Percentiles rank a stretch among this genome's conserved stretches.
These are phyloP conservation scores for Phrynocephalus forsythii DNA, from an alignment of 2,797 vertebrate species.

Conservation along the genomic window DNA sequence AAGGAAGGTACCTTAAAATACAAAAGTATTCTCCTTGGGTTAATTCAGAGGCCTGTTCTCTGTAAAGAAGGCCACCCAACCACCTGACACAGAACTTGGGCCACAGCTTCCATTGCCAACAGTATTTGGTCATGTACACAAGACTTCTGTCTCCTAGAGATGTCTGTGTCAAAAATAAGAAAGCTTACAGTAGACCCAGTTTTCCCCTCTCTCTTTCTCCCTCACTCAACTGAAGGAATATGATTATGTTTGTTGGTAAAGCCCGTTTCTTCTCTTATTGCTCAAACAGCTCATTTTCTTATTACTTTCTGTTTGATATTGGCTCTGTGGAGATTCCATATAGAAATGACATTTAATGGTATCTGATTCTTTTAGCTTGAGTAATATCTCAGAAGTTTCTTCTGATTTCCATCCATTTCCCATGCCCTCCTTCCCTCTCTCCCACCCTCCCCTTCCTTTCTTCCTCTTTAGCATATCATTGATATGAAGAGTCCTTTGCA, in stretches of 20 bases:
- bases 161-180: constrained; percentile 5
- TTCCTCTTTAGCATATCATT: constrained; percentile 36
- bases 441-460: not conserved
- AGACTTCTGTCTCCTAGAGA: not conserved
- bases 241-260: not conserved
- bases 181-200: not conserved
- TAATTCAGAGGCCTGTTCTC: not conserved
- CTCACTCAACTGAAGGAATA: constrained; percentile 36
- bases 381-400: constrained; percentile 5
- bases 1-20: not conserved
- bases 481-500: constrained; percentile 54
- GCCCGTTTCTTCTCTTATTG: constrained; percentile 35
- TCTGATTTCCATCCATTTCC: not conserved
- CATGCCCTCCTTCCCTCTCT: not conserved
- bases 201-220: no score
- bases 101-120: not conserved
- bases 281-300: constrained; percentile 20
- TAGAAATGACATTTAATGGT: constrained; percentile 22
- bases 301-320: constrained; percentile 33
- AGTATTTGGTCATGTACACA: not conserved
- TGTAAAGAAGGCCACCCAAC: not conserved
- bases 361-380: not conserved
- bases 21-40: no score
- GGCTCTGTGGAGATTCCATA: constrained; percentile 7
- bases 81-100: not conserved